A percentile compares a stretch with the other conserved stretches of the same genome.
Conservation (phyloP, 1,140 invertebrate genomes). For the Neoseiulus cucumeris region DNA sequence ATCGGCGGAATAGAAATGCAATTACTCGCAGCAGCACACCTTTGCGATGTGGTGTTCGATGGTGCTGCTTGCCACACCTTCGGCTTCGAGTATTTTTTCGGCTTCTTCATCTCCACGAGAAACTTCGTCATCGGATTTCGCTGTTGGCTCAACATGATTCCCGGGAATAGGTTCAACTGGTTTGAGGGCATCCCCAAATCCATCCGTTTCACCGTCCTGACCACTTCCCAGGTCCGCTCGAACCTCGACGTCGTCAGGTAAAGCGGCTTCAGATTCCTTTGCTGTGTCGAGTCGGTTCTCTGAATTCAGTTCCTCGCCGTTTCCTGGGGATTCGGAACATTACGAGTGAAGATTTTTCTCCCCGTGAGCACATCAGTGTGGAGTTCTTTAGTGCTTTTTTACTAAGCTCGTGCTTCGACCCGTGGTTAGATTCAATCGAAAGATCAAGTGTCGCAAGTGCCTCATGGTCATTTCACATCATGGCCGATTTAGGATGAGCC, state of each 20-base stretch:
- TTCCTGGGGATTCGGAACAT: neutral
- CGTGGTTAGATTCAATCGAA: no score
- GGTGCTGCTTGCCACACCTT: neutral
- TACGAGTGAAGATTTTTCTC: no score
- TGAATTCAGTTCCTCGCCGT: neutral
- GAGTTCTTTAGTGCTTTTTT: no score
- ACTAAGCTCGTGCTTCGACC: no score
- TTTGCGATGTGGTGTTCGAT: neutral
- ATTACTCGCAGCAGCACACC: no score
- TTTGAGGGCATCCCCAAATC: neutral
- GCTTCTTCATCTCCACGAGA: neutral
- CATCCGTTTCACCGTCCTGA: neutral
- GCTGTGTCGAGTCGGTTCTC: neutral
- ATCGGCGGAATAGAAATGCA: no score
- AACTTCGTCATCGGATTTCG: neutral
- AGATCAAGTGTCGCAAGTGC: no score
- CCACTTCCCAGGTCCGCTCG: constrained; percentile 10
- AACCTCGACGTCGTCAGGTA: constrained; percentile 4
- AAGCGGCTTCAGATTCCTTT: neutral
- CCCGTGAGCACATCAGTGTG: no score
- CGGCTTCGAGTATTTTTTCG: neutral
- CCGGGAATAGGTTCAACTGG: neutral
- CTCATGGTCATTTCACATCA: no score
- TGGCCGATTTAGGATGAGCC: no score
- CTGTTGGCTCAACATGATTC: neutral